These are phyloP conservation scores for Pogonomyrmex californicus DNA, from an alignment of 1,140 invertebrate genomes.

Conservation along the genomic window DNA sequence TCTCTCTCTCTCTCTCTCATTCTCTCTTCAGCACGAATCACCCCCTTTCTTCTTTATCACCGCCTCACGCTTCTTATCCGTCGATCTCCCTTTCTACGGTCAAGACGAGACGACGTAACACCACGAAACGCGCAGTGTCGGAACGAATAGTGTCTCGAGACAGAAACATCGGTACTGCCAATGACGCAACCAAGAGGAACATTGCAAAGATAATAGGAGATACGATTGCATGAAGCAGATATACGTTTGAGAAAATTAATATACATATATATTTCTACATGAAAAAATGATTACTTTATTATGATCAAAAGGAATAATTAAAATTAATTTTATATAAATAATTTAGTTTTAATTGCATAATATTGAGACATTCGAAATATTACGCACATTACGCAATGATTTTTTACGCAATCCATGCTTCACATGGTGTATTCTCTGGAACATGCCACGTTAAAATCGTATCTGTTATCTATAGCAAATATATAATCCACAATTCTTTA, in stretches of 20 bases:
- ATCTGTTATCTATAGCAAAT: slow-evolving; percentile 25
- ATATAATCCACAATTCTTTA: slow-evolving; percentile 42
- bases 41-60: slow-evolving; percentile 62
- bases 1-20: slow-evolving; percentile 27
- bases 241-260: background rate
- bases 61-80: slow-evolving; percentile 49
- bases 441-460: background rate
- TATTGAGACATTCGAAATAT: too few relatives aligned
- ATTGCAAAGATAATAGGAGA: background rate
- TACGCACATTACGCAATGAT: background rate
- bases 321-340: background rate
- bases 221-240: slow-evolving; percentile 11
- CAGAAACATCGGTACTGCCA: slow-evolving; percentile 25
- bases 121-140: slow-evolving; percentile 30
- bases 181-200: slow-evolving; percentile 22
- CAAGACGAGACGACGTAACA: slow-evolving; percentile 50
- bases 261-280: background rate
- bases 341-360: background rate
- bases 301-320: background rate
- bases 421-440: background rate
- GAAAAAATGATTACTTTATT: background rate
- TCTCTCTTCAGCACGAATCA: slow-evolving; percentile 38
- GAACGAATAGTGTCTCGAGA: slow-evolving; percentile 60
- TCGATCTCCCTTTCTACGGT: slow-evolving; percentile 43
- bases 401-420: background rate